Evolutionary conservation across 2,797 vertebrate species (phyloP).

Genomic region (Champsocephalus gunnari): DNA sequence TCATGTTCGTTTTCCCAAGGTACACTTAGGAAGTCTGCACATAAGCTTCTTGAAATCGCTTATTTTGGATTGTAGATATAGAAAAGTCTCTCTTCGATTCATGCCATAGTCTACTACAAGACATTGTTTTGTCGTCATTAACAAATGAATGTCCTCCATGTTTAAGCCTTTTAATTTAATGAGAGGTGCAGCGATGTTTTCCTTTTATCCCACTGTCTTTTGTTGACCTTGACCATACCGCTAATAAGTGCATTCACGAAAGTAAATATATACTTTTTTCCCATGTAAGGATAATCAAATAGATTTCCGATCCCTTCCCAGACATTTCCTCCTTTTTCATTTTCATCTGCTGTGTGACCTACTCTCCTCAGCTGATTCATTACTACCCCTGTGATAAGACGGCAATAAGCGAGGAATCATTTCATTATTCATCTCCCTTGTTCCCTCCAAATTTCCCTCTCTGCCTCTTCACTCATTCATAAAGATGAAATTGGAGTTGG

Average conservation of each 20-base stretch:
- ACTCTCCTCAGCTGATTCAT: constrained; percentile 58
- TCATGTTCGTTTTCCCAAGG: neutral
- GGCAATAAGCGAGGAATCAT: constrained; percentile 51
- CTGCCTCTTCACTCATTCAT: constrained; percentile 69
- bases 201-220: neutral
- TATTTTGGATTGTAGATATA: neutral
- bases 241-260: constrained; percentile 20
- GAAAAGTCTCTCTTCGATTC: neutral
- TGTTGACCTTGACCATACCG: constrained; percentile 12
- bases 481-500: constrained; percentile 69
- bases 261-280: neutral
- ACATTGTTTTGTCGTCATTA: constrained; percentile 4
- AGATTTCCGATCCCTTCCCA: constrained; percentile 31
- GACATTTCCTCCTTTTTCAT: constrained; percentile 55
- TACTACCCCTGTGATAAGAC: constrained; percentile 51
- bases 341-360: constrained; percentile 56
- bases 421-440: constrained; percentile 71
- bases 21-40: neutral
- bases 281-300: constrained; percentile 23
- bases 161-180: neutral
- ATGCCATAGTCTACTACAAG: constrained; percentile 8
- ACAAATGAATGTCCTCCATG: neutral
- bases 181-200: neutral
- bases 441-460: constrained; percentile 62
- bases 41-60: neutral